Evolutionary conservation across 2,113 vertebrate genomes (phyloP).

Genomic region (Stigmatopora argus): DNA sequence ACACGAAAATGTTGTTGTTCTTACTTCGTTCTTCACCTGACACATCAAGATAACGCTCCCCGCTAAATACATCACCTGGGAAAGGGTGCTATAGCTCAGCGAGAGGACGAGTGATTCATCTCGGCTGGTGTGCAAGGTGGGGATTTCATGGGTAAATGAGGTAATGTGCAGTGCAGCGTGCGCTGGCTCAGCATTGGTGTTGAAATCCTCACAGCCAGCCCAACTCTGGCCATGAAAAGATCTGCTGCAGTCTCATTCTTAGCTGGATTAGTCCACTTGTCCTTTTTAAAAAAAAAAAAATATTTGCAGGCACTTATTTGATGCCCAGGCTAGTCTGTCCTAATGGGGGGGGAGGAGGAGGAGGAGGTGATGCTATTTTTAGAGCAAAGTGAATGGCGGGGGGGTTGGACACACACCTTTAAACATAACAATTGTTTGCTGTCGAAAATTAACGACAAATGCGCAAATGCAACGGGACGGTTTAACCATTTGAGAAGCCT

Average conservation of each 20-base stretch:
- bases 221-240: conserved; percentile 61
- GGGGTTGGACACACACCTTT: too few relatives aligned
- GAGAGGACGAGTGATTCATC: background rate
- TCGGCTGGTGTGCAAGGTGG: background rate
- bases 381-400: conserved; percentile 11
- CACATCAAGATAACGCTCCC: background rate
- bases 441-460: too few relatives aligned
- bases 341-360: background rate
- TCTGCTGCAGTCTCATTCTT: conserved; percentile 70
- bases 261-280: conserved; percentile 64
- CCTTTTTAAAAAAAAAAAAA: background rate
- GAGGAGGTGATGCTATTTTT: conserved; percentile 47
- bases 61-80: background rate
- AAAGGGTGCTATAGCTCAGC: background rate
- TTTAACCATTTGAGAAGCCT: too few relatives aligned
- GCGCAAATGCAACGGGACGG: too few relatives aligned
- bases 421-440: too few relatives aligned
- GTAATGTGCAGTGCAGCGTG: conserved; percentile 58
- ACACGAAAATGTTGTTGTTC: conserved; percentile 10
- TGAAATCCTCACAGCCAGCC: conserved; percentile 36
- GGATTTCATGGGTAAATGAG: conserved; percentile 43
- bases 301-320: conserved; percentile 18
- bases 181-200: conserved; percentile 60
- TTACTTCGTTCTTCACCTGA: background rate
- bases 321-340: conserved; percentile 4